Conservation (phyloP, 2,113 vertebrate species). For the Ovibos moschatus region DNA sequence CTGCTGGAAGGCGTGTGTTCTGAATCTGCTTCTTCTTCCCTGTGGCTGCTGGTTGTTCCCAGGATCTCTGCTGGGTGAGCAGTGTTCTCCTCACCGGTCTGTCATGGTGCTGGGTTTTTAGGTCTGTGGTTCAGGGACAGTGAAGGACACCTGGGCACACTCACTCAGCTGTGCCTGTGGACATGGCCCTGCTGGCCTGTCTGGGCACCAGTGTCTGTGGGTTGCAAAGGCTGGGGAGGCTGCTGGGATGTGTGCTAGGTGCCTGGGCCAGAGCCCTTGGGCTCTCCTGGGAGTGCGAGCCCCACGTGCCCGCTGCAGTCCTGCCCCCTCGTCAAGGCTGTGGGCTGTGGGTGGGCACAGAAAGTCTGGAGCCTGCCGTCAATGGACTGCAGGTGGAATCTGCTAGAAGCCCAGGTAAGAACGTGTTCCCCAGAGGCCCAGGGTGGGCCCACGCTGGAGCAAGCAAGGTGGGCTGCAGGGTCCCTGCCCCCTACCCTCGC, state of each 20-base stretch:
- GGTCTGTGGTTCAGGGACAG: too few relatives aligned
- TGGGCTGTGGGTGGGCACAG: too few relatives aligned
- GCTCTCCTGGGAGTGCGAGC: neutral
- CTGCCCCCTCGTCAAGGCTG: rapidly evolving
- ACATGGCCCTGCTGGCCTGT: neutral
- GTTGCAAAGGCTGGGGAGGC: neutral
- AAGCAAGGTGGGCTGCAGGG: neutral
- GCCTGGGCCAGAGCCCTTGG: rapidly evolving
- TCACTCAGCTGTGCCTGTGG: neutral
- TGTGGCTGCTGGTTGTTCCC: too few relatives aligned
- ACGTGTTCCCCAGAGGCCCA: rapidly evolving
- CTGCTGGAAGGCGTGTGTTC: neutral
- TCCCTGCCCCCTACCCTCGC: too few relatives aligned
- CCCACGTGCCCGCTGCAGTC: neutral
- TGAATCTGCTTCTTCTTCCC: neutral
- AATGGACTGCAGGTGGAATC: neutral
- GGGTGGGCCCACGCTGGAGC: neutral
- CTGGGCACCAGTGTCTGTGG: neutral
- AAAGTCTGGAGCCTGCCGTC: neutral
- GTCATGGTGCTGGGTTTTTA: neutral
- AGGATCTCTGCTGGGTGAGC: neutral
- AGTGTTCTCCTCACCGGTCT: neutral
- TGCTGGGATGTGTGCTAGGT: neutral
- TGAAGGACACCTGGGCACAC: neutral
- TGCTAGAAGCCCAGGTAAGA: neutral